These are phyloP conservation scores for Latheticus oryzae DNA, from an alignment of 2,888 invertebrate genomes.

Conservation along the genomic window DNA sequence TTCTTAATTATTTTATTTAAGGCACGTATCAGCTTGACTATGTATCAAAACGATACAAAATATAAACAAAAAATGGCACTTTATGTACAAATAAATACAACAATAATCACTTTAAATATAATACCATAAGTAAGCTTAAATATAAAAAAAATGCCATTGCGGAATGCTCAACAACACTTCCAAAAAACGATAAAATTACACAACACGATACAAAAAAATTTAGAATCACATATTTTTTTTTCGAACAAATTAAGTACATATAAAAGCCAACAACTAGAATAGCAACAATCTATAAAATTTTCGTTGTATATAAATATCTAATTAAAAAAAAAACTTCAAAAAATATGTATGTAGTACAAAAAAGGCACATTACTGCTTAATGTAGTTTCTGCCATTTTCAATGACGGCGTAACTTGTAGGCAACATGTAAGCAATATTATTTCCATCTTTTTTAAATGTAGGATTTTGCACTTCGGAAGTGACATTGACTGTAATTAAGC, in stretches of 20 bases:
- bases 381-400: slow-evolving; percentile 64
- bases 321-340: slow-evolving; percentile 12
- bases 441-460: slow-evolving; percentile 69
- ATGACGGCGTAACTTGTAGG: slow-evolving; percentile 68
- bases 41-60: slow-evolving; percentile 39
- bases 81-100: slow-evolving; percentile 41
- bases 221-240: slow-evolving; percentile 8
- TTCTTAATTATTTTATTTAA: slow-evolving; percentile 43
- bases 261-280: slow-evolving; percentile 9
- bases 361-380: slow-evolving; percentile 50
- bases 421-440: slow-evolving; percentile 68
- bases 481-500: slow-evolving; percentile 72
- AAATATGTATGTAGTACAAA: slow-evolving; percentile 12
- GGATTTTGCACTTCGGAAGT: slow-evolving; percentile 67
- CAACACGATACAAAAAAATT: slow-evolving; percentile 29
- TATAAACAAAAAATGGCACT: slow-evolving; percentile 43
- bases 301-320: slow-evolving; percentile 29
- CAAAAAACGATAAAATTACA: slow-evolving; percentile 23
- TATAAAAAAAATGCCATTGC: slow-evolving; percentile 34
- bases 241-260: slow-evolving; percentile 33
- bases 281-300: slow-evolving; percentile 22
- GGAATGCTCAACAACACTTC: slow-evolving; percentile 39
- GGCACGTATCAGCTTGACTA: slow-evolving; percentile 51
- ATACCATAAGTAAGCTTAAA: slow-evolving; percentile 22
- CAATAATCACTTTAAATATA: slow-evolving; percentile 32